Conservation (phyloP, 2,888 invertebrate genomes). For the Enchytraeus crypticus region DNA sequence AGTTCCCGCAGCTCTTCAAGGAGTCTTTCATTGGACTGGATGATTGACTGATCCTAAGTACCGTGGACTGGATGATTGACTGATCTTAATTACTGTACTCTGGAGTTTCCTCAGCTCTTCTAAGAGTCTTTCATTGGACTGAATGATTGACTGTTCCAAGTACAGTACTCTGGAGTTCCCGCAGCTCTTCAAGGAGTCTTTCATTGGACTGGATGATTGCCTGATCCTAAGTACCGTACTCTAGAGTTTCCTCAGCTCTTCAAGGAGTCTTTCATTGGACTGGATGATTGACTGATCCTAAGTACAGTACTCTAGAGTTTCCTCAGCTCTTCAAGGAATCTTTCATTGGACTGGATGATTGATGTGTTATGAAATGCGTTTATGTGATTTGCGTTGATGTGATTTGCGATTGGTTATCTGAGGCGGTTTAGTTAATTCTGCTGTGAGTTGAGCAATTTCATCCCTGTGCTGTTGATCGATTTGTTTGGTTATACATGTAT, state of each 20-base stretch:
- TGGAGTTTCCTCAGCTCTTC: slow-evolving; percentile 17
- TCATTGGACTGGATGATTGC: slow-evolving; percentile 1
- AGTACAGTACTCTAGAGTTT: slow-evolving; percentile 7
- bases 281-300: slow-evolving; percentile 4
- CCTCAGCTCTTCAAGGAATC: slow-evolving; percentile 18
- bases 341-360: slow-evolving; percentile 3
- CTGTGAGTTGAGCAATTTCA: too few species aligned
- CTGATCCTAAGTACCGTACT: not conserved
- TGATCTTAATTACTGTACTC: not conserved
- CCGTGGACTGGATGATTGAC: not conserved
- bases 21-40: slow-evolving; percentile 11
- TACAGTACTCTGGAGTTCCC: slow-evolving; percentile 9
- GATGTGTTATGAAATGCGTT: too few species aligned
- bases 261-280: slow-evolving; percentile 9
- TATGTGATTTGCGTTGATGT: too few species aligned
- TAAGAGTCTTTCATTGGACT: slow-evolving; percentile 11
- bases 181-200: slow-evolving; percentile 17
- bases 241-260: slow-evolving; percentile 16
- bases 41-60: not conserved
- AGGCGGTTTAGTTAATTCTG: too few species aligned
- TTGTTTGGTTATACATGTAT: too few species aligned
- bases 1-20: slow-evolving; percentile 17
- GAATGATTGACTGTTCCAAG: not conserved
- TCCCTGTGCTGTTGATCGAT: too few species aligned
- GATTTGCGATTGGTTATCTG: too few species aligned